Evolutionary conservation across 1,140 invertebrate genomes (phyloP).

Genomic region (Trachelipus rathkii): DNA sequence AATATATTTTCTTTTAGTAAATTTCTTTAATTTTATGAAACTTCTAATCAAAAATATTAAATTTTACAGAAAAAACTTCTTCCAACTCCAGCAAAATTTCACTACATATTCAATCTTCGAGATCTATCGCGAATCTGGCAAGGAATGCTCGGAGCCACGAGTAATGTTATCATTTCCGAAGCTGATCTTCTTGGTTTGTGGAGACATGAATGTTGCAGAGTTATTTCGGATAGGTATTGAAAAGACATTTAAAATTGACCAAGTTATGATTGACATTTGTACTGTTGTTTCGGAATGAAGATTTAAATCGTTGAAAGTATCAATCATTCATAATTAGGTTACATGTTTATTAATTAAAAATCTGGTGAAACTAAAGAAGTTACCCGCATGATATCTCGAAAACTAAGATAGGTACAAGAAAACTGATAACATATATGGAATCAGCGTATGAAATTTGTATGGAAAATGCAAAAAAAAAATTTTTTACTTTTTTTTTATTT

Average conservation of each 20-base stretch:
- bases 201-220: constrained; percentile 90
- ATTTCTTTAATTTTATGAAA: too few species aligned
- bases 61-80: constrained; percentile 63
- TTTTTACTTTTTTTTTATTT: too few species aligned
- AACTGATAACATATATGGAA: too few species aligned
- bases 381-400: too few species aligned
- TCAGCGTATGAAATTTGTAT: too few species aligned
- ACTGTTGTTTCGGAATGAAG: background rate
- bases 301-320: background rate
- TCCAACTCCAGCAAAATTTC: constrained; percentile 93
- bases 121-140: constrained; percentile 94
- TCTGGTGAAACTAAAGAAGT: too few species aligned
- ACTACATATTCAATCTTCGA: constrained; percentile 91
- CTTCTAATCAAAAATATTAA: constrained; percentile 9
- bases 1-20: too few species aligned
- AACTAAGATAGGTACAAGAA: too few species aligned
- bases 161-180: constrained; percentile 76
- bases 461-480: too few species aligned
- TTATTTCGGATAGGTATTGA: constrained; percentile 62
- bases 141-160: constrained; percentile 89
- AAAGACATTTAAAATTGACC: background rate
- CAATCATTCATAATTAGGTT: background rate
- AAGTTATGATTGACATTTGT: background rate
- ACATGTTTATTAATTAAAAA: background rate
- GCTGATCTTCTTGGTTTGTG: constrained; percentile 78